Percentiles rank a stretch among this genome's conserved stretches.
Conservation (phyloP, 1,140 invertebrate genomes). For the Brachionus asplanchnoidis region DNA sequence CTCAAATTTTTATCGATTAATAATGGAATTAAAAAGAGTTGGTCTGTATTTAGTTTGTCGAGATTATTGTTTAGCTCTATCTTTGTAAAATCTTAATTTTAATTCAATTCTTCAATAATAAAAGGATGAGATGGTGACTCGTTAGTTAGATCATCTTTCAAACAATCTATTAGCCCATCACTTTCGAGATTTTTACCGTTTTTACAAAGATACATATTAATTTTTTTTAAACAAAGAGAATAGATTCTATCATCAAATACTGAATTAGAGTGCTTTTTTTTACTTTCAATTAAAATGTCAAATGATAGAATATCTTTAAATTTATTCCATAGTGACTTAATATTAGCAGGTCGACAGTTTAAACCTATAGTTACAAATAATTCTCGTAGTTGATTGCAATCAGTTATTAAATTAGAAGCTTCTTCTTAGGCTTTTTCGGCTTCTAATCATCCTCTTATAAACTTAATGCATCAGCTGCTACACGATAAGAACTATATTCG, state of each 20-base stretch:
- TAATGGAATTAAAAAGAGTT: background rate
- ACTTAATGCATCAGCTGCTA: background rate
- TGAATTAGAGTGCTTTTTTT: background rate
- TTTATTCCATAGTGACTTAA: background rate
- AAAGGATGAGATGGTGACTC: background rate
- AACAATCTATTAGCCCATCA: background rate
- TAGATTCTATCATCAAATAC: background rate
- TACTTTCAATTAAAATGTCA: background rate
- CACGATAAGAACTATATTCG: background rate
- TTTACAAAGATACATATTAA: background rate
- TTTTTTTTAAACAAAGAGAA: background rate
- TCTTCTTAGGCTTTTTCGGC: background rate
- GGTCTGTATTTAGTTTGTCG: background rate
- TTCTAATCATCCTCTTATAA: background rate
- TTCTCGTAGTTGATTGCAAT: background rate
- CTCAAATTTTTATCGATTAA: background rate
- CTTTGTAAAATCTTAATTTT: background rate
- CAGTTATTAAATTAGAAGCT: background rate
- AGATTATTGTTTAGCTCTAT: background rate
- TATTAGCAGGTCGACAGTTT: conserved; percentile 1
- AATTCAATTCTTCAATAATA: background rate
- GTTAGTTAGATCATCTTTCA: background rate
- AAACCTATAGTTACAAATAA: conserved; percentile 1
- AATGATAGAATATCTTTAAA: background rate
- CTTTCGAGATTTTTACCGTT: background rate